Evolutionary conservation across 2,888 invertebrate genomes (phyloP).

Genomic region (Linnaemya vulpina): DNA sequence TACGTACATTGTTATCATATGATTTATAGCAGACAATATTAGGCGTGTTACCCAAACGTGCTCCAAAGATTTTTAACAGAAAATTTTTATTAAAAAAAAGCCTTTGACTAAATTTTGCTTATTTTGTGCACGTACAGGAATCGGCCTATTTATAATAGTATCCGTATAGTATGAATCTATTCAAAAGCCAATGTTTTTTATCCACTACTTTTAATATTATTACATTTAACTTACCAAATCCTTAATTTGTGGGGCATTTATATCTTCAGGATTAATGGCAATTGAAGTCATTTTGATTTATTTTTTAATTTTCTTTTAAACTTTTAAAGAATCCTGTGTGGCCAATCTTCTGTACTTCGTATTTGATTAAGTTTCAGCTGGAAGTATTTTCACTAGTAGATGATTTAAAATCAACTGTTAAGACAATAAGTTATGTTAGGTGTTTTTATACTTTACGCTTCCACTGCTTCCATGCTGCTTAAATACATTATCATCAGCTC

Average conservation of each 20-base stretch:
- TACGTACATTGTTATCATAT: no score
- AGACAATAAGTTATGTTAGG: slow-evolving; percentile 38
- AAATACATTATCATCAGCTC: slow-evolving; percentile 39
- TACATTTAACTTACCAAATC: slow-evolving; percentile 77
- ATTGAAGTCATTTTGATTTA: slow-evolving; percentile 77
- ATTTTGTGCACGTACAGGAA: no score
- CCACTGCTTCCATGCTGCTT: slow-evolving; percentile 23
- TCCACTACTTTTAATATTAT: neutral
- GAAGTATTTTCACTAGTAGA: slow-evolving; percentile 8
- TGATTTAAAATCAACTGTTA: slow-evolving; percentile 59
- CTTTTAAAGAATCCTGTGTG: slow-evolving; percentile 22
- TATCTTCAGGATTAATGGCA: slow-evolving; percentile 76
- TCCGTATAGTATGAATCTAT: neutral
- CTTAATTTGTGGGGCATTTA: slow-evolving; percentile 77
- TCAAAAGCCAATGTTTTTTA: neutral
- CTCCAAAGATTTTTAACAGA: no score
- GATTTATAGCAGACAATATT: no score
- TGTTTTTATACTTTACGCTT: slow-evolving; percentile 59
- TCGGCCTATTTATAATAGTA: neutral
- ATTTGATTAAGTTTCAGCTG: neutral
- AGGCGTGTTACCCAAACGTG: no score
- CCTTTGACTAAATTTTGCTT: no score
- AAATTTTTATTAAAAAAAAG: no score
- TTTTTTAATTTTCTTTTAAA: slow-evolving; percentile 18
- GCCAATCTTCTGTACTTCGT: slow-evolving; percentile 4